phyloP scores from a whole-genome alignment of 1,140 invertebrate genomes.

The Drosophila equinoxialis region DNA sequence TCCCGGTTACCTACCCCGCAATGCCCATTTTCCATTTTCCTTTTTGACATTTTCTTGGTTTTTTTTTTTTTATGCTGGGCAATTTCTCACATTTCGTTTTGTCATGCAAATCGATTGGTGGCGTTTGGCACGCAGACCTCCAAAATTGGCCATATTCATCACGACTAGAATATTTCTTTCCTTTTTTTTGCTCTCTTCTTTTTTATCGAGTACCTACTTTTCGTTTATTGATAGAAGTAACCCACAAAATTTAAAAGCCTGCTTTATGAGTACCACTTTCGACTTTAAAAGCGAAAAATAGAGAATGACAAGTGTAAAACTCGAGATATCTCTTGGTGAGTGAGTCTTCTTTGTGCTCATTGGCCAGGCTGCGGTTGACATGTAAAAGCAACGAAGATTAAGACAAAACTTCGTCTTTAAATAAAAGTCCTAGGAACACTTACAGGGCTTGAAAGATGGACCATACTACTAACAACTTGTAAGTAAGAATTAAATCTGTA shows the following conservation, averaged over 20 bases:
- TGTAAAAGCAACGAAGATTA: no score
- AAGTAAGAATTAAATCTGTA: no score
- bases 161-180: neutral
- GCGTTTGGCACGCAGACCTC: constrained; percentile 25
- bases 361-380: no score
- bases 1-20: neutral
- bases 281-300: no score
- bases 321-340: no score
- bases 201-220: neutral
- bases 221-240: constrained; percentile 1
- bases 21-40: neutral
- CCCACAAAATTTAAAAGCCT: neutral
- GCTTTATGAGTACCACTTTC: no score
- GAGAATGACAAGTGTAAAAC: no score
- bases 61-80: constrained; percentile 14
- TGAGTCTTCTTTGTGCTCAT: no score
- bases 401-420: no score
- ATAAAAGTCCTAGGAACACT: no score
- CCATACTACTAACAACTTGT: no score
- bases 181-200: neutral
- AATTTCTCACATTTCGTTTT: constrained; percentile 19
- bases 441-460: no score
- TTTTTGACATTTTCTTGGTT: constrained; percentile 3
- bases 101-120: constrained; percentile 25
- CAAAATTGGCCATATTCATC: constrained; percentile 15